phyloP scores from a whole-genome alignment of 2,888 invertebrate genomes.

The Cephalotes varians region DNA sequence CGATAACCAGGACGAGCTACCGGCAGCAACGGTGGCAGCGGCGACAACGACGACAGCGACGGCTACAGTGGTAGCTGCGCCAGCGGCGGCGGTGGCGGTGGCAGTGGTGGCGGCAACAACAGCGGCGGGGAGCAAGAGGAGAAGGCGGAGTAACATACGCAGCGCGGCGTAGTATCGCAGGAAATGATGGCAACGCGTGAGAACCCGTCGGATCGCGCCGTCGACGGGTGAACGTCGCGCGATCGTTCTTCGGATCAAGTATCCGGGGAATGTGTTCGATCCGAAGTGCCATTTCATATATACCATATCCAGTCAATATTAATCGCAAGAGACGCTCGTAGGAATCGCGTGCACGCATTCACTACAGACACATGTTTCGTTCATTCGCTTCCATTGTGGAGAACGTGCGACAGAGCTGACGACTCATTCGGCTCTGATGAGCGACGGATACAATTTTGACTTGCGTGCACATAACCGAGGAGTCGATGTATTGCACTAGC shows the following conservation, averaged over 20 bases:
- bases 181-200: slow-evolving; percentile 73
- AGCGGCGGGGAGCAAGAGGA: slow-evolving; percentile 40
- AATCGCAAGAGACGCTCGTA: slow-evolving; percentile 39
- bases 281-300: slow-evolving; percentile 74
- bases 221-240: slow-evolving; percentile 47
- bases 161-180: slow-evolving; percentile 61
- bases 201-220: slow-evolving; percentile 53
- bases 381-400: slow-evolving; percentile 34
- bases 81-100: background rate
- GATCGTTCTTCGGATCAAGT: slow-evolving; percentile 29
- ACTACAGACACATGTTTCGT: background rate
- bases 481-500: background rate
- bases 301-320: slow-evolving; percentile 62
- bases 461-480: background rate
- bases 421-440: background rate
- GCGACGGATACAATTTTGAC: background rate
- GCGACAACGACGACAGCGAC: slow-evolving; percentile 28
- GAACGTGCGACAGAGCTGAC: slow-evolving; percentile 21
- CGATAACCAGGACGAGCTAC: slow-evolving; percentile 76
- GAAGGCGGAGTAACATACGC: slow-evolving; percentile 54
- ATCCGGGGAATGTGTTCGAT: slow-evolving; percentile 47
- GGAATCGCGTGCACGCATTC: slow-evolving; percentile 22
- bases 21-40: slow-evolving; percentile 30
- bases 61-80: background rate
- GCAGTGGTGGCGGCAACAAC: background rate